Evolutionary conservation across 2,113 vertebrate species (phyloP).

Genomic region (Alectura lathami): DNA sequence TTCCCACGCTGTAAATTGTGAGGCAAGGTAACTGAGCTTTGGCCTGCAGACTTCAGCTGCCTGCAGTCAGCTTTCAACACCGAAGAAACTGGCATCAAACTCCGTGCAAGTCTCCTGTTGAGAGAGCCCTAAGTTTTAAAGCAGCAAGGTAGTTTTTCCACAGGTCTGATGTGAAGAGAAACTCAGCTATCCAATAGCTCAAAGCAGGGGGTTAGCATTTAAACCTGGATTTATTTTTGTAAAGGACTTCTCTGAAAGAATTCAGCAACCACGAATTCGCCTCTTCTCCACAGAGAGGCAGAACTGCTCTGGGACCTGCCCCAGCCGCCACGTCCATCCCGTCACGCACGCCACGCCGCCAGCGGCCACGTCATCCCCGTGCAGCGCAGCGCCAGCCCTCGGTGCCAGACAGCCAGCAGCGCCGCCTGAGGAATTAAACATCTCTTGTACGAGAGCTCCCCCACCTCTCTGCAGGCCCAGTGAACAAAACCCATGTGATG

Average conservation of each 20-base stretch:
- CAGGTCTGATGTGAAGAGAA: neutral
- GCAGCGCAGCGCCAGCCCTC: neutral
- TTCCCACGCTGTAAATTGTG: neutral
- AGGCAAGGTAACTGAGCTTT: neutral
- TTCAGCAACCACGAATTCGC: constrained; percentile 1
- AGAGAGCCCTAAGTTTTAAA: neutral
- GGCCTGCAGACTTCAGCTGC: neutral
- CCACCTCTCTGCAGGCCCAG: neutral
- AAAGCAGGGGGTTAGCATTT: neutral
- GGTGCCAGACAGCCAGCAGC: neutral
- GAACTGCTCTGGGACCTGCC: neutral
- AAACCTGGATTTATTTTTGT: neutral
- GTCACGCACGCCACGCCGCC: neutral
- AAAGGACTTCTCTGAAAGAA: neutral
- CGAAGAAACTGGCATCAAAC: neutral
- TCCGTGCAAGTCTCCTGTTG: neutral
- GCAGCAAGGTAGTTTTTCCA: neutral
- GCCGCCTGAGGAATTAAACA: neutral
- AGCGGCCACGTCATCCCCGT: neutral
- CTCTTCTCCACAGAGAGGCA: constrained; percentile 20
- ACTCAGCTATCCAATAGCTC: neutral
- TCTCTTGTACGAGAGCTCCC: neutral
- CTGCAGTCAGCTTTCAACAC: neutral
- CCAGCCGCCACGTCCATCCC: neutral
- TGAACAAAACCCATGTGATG: neutral